Evolutionary conservation across 2,797 vertebrate species (phyloP), one percentile per base, ranked within the genome.

Genomic region (Dendrocincla tyrannina): DNA sequence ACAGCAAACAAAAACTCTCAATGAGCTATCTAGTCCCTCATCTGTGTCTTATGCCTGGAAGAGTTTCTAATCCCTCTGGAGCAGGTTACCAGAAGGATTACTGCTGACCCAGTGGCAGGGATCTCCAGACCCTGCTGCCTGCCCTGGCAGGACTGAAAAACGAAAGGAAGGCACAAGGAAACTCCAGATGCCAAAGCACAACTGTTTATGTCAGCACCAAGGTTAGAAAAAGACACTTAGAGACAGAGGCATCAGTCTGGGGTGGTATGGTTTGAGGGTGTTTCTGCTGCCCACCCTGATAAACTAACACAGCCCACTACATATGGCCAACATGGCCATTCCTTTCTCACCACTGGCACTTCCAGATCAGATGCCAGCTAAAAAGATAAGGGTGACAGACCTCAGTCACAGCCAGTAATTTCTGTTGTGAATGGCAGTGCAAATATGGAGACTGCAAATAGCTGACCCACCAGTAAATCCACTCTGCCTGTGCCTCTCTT

Each of bases 241-340:
- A 79, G 41, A 84, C 52, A 85, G 15, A 85, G 14, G 32, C 44
- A 84, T 63, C 37, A 68, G 41, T 13, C 18, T 58, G n/a, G 35
- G 23, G 14, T 33, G 47, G 58, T 5, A 23, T 0, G 11, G 37
- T 27, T 46, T 73, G 22, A 32, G 28, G 30, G 27, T 0, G 1
- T 73, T 90, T 50, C 84, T 77, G n/a, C 49, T 55, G 56, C 24
- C 27, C 22, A 62, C 15, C 7, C 67, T 87, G 37, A 79, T 37
- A 82, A 77, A 41, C 20, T 52, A 63, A 55, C 25, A 32, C 18
- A 50, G 19, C 69, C 2, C 22, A 17, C 16, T 19, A 32, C 2
- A 20, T 33, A 59, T 33, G 35, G 35, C 39, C 33, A 81, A 68
- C 15, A 39, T 23, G 24, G 39, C 28, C 2, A 2, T 41, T 72